Percentiles rank a stretch among this genome's conserved stretches.
Evolutionary conservation across 2,888 invertebrate genomes (phyloP).

Genomic region (Andricus quercusramuli): DNA sequence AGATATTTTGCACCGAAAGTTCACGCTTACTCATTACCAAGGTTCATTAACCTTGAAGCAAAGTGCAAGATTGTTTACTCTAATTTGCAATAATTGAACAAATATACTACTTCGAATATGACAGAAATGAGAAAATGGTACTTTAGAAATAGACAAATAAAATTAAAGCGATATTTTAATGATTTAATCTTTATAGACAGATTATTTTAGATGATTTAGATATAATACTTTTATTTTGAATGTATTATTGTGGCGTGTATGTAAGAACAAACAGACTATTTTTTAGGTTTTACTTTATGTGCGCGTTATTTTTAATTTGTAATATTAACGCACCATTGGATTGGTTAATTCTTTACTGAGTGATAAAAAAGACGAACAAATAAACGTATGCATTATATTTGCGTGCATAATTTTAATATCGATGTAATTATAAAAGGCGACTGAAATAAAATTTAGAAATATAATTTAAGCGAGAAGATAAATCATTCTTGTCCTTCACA

Average conservation of each 20-base stretch:
- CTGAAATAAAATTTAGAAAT: neutral
- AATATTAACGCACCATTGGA: neutral
- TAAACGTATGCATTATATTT: neutral
- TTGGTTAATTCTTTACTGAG: neutral
- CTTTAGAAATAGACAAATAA: neutral
- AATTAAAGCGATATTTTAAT: neutral
- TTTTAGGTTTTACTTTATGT: neutral
- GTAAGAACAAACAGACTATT: neutral
- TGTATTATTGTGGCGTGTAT: neutral
- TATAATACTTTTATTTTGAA: neutral
- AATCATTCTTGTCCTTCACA: neutral
- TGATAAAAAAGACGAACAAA: neutral
- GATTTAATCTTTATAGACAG: neutral
- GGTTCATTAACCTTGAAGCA: neutral
- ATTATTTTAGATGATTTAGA: constrained; percentile 4
- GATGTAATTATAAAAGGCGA: neutral
- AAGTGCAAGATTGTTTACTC: neutral
- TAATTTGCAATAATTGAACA: neutral
- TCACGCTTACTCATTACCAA: neutral
- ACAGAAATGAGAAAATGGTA: neutral
- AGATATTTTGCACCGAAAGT: neutral
- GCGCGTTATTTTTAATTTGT: neutral
- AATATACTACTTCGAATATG: neutral
- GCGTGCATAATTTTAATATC: neutral
- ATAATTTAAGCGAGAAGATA: neutral